Evolutionary conservation across 2,888 invertebrate genomes (phyloP).

Genomic region (Erannis defoliaria): DNA sequence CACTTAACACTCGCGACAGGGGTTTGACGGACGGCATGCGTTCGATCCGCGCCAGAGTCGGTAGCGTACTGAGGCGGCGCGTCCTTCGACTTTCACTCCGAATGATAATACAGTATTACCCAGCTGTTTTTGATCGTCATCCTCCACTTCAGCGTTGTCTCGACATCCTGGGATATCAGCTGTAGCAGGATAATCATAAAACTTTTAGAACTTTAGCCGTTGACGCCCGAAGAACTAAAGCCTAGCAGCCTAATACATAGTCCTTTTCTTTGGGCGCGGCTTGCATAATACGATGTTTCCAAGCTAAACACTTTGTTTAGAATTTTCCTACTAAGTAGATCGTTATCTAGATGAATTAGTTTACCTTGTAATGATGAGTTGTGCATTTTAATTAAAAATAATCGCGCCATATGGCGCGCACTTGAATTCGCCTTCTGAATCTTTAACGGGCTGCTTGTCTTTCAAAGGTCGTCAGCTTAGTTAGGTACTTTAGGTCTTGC

Average conservation of each 20-base stretch:
- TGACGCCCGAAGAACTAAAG: slow-evolving; percentile 21
- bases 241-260: too few relatives aligned
- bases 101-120: slow-evolving; percentile 64
- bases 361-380: slow-evolving; percentile 51
- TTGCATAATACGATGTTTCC: slow-evolving; percentile 54
- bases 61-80: slow-evolving; percentile 65
- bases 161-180: slow-evolving; percentile 28
- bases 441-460: neutral
- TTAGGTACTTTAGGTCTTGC: slow-evolving; percentile 7
- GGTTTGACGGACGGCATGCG: slow-evolving; percentile 22
- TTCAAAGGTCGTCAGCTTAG: slow-evolving; percentile 14
- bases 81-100: slow-evolving; percentile 83
- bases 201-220: slow-evolving; percentile 32
- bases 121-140: slow-evolving; percentile 44
- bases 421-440: slow-evolving; percentile 28
- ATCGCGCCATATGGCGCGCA: slow-evolving; percentile 35
- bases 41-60: slow-evolving; percentile 53
- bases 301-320: slow-evolving; percentile 51
- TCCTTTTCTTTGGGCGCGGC: slow-evolving; percentile 44
- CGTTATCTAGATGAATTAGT: slow-evolving; percentile 52
- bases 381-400: slow-evolving; percentile 34
- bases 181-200: slow-evolving; percentile 28
- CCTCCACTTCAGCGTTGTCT: slow-evolving; percentile 5
- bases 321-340: slow-evolving; percentile 59
- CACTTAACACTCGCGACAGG: slow-evolving; percentile 41